Conservation (phyloP, 2,888 invertebrate species). For the Syrista parreyssii region DNA sequence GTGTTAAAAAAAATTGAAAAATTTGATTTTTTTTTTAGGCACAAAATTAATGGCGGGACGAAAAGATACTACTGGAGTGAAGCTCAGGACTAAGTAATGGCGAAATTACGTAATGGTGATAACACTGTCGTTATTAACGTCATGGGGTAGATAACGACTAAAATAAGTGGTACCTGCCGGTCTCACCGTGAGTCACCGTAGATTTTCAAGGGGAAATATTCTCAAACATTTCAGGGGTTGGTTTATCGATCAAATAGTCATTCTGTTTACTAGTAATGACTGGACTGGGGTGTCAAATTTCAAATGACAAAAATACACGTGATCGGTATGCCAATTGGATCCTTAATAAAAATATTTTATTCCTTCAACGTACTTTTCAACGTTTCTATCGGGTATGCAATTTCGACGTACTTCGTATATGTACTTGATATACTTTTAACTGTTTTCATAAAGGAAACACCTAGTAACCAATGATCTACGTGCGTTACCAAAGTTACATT, state of each 20-base stretch:
- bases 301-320: not conserved
- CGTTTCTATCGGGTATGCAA: not conserved
- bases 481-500: slow-evolving; percentile 22
- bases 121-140: not conserved
- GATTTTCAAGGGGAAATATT: slow-evolving; percentile 30
- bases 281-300: slow-evolving; percentile 7
- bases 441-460: not conserved
- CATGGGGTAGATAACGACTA: slow-evolving; percentile 39
- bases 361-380: not conserved
- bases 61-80: not conserved
- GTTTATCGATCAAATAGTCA: slow-evolving; percentile 49
- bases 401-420: not conserved
- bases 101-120: not conserved
- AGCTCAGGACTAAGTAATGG: not conserved
- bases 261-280: slow-evolving; percentile 46
- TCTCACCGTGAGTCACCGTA: slow-evolving; percentile 34
- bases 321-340: not conserved
- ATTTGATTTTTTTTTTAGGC: no score
- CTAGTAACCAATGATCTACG: not conserved
- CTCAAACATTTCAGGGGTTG: slow-evolving; percentile 22
- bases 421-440: not conserved
- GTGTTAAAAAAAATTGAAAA: no score
- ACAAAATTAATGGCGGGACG: not conserved
- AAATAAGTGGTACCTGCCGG: slow-evolving; percentile 32
- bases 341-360: not conserved